phyloP scores from a whole-genome alignment of 2,888 invertebrate species.

The Ophion slaviceki region DNA sequence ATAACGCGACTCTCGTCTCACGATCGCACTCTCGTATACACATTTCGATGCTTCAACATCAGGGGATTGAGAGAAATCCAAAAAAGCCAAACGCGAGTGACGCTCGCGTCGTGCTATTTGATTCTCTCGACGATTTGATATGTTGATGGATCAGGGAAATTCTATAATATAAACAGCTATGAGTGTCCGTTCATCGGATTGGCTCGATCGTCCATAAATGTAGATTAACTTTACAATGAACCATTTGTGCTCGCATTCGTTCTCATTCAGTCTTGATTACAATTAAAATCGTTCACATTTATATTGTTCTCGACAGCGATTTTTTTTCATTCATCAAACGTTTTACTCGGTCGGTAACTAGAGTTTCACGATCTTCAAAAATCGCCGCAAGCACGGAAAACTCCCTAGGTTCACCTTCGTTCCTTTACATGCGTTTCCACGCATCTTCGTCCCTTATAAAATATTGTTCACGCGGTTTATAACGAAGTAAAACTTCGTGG shows the following conservation, averaged over 20 bases:
- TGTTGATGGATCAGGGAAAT: constrained; percentile 75
- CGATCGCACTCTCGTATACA: constrained; percentile 35
- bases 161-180: constrained; percentile 49
- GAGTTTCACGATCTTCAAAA: constrained; percentile 1
- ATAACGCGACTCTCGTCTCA: not conserved
- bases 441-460: constrained; percentile 39
- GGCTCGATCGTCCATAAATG: constrained; percentile 45
- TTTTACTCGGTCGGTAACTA: not conserved
- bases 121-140: constrained; percentile 73
- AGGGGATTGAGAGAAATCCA: constrained; percentile 2
- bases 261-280: constrained; percentile 33
- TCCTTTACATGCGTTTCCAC: not conserved
- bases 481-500: too few species aligned
- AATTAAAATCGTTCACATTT: constrained; percentile 16
- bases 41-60: not conserved
- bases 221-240: constrained; percentile 33
- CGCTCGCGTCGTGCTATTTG: constrained; percentile 47
- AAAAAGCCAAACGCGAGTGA: constrained; percentile 24
- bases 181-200: constrained; percentile 51
- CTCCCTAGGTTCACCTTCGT: not conserved
- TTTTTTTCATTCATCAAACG: not conserved
- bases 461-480: not conserved
- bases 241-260: not conserved
- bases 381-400: not conserved
- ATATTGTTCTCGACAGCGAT: not conserved